Conservation (phyloP, 2,797 vertebrate genomes). For the Melanotaenia boesemani region DNA sequence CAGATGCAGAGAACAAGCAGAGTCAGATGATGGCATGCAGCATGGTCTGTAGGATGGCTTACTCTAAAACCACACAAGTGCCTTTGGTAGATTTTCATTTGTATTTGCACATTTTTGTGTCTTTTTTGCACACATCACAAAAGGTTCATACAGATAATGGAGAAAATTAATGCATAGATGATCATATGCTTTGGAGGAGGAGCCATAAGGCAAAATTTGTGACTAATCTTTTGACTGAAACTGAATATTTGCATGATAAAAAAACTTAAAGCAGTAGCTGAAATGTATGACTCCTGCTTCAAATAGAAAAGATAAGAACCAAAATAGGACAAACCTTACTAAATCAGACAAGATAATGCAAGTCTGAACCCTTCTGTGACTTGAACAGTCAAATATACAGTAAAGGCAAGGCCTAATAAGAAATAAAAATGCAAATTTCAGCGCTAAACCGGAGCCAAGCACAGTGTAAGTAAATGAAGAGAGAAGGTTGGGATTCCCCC, state of each 20-base stretch:
- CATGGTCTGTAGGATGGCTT: slow-evolving; percentile 37
- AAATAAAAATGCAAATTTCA: slow-evolving; percentile 11
- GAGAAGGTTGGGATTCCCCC: slow-evolving; percentile 38
- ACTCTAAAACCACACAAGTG: slow-evolving; percentile 37
- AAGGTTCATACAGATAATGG: slow-evolving; percentile 12
- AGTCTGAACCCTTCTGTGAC: neutral
- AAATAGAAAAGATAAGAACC: neutral
- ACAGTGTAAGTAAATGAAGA: neutral
- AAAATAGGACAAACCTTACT: neutral
- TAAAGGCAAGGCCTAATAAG: slow-evolving; percentile 7
- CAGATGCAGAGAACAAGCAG: slow-evolving; percentile 69
- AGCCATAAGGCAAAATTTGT: slow-evolving; percentile 4
- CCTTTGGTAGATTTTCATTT: slow-evolving; percentile 12
- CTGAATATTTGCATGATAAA: neutral
- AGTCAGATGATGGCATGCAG: slow-evolving; percentile 64
- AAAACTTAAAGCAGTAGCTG: neutral
- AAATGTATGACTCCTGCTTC: neutral
- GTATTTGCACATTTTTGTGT: slow-evolving; percentile 9
- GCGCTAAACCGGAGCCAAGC: slow-evolving; percentile 6
- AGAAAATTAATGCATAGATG: neutral
- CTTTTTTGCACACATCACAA: neutral
- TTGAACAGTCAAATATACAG: slow-evolving; percentile 4
- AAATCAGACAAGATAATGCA: neutral
- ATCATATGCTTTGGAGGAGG: slow-evolving; percentile 20
- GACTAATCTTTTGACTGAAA: slow-evolving; percentile 1